Conservation (phyloP, 2,888 invertebrate genomes). For the Drosophila anceps region DNA sequence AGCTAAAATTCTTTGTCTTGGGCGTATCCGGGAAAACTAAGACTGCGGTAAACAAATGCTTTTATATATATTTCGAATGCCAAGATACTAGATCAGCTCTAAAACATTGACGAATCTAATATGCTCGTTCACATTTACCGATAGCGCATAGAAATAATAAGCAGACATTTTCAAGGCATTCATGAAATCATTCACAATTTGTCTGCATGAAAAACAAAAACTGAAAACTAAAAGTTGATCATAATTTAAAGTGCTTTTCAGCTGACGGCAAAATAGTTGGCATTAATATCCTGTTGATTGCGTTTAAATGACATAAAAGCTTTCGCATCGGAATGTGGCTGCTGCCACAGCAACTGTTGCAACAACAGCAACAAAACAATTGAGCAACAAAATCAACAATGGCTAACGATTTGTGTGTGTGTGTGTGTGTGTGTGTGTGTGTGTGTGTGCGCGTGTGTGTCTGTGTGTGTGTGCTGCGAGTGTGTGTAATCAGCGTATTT, state of each 20-base stretch:
- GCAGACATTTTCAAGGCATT: neutral
- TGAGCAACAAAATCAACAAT: conserved; percentile 33
- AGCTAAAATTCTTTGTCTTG: too few species aligned
- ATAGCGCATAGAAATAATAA: neutral
- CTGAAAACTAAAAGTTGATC: neutral
- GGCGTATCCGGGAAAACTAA: too few species aligned
- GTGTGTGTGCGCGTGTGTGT: too few species aligned
- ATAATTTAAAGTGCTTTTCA: neutral
- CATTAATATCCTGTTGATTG: conserved; percentile 56
- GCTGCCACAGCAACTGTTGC: conserved; percentile 34
- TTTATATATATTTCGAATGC: too few species aligned
- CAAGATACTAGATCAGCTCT: too few species aligned
- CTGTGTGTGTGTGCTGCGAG: conserved; percentile 12
- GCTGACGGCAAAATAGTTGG: conserved; percentile 31
- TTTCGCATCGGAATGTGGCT: conserved; percentile 7
- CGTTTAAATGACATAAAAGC: conserved; percentile 55
- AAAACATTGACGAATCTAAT: neutral
- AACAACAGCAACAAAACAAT: conserved; percentile 52
- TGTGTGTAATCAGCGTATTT: conserved; percentile 56
- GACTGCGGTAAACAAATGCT: too few species aligned
- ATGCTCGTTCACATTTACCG: neutral
- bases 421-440: neutral
- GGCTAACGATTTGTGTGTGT: conserved; percentile 27
- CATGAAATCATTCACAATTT: neutral
- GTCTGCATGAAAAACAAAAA: neutral